Evolutionary conservation across 2,888 invertebrate species (phyloP).

Genomic region (Agriopis leucophaearia): DNA sequence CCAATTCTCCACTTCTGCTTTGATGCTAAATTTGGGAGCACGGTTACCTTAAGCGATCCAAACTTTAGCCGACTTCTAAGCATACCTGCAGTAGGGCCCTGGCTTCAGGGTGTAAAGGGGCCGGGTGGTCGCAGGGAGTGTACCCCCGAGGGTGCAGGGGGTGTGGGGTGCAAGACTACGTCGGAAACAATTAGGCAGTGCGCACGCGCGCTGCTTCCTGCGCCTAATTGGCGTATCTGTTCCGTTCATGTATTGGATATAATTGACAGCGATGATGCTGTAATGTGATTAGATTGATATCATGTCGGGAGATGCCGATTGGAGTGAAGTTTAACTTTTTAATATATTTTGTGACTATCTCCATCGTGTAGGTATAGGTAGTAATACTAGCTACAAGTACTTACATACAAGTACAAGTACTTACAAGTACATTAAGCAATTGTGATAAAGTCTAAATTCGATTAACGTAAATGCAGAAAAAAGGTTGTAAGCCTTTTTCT

Average conservation of each 20-base stretch:
- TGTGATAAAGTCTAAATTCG: too few species aligned
- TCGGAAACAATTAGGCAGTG: slow-evolving; percentile 81
- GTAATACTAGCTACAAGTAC: too few species aligned
- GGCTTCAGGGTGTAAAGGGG: slow-evolving; percentile 31
- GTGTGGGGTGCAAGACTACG: slow-evolving; percentile 50
- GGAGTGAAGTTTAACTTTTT: not conserved
- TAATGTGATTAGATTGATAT: slow-evolving; percentile 65
- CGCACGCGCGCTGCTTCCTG: slow-evolving; percentile 82
- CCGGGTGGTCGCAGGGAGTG: slow-evolving; percentile 21
- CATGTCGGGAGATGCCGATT: slow-evolving; percentile 49
- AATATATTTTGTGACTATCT: not conserved
- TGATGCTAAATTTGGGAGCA: too few species aligned
- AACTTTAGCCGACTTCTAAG: not conserved
- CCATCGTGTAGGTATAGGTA: too few species aligned
- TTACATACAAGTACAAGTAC: too few species aligned
- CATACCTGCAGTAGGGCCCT: not conserved
- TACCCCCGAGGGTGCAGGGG: slow-evolving; percentile 12
- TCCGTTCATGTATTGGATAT: slow-evolving; percentile 75
- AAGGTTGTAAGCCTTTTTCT: too few species aligned
- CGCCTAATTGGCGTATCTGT: slow-evolving; percentile 80
- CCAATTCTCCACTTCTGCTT: too few species aligned
- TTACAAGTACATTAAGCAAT: too few species aligned
- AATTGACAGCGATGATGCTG: slow-evolving; percentile 72
- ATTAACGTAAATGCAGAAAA: too few species aligned
- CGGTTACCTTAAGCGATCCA: too few species aligned